phyloP scores from a whole-genome alignment of 2,797 vertebrate species.

The Pangasius macronema region DNA sequence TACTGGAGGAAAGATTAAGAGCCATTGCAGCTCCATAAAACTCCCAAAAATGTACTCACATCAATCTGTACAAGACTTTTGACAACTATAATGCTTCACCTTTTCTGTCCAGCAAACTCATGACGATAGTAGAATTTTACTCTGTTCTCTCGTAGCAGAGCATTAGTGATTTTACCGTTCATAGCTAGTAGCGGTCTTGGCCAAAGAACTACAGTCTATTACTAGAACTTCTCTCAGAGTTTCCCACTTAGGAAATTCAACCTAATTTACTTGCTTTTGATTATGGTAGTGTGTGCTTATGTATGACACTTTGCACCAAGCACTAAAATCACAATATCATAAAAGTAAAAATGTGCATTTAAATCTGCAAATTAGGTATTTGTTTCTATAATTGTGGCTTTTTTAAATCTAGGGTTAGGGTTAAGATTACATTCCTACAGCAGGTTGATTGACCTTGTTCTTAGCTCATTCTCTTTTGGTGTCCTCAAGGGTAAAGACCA shows the following conservation, averaged over 20 bases:
- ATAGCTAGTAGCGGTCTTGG: conserved; percentile 36
- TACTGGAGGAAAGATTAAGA: conserved; percentile 41
- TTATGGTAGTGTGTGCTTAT: not conserved
- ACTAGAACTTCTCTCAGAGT: conserved; percentile 34
- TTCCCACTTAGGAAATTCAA: conserved; percentile 34
- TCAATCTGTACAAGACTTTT: conserved; percentile 44
- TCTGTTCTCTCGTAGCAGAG: conserved; percentile 22
- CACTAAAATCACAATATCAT: not conserved
- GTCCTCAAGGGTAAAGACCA: conserved; percentile 1
- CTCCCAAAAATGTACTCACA: conserved; percentile 25
- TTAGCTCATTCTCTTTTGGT: not conserved
- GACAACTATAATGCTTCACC: conserved; percentile 20
- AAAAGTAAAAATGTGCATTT: not conserved
- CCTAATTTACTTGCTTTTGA: conserved; percentile 37
- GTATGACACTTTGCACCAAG: no score
- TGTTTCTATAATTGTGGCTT: not conserved
- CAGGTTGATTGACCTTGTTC: not conserved
- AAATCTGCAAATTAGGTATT: not conserved
- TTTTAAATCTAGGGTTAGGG: not conserved
- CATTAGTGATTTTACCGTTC: conserved; percentile 50
- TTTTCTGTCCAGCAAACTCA: conserved; percentile 19
- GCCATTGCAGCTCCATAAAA: conserved; percentile 20
- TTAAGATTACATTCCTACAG: not conserved
- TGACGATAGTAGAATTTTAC: not conserved
- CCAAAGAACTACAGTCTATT: conserved; percentile 31